Conservation (phyloP, 2,888 invertebrate species). For the Andrena bucephala region DNA sequence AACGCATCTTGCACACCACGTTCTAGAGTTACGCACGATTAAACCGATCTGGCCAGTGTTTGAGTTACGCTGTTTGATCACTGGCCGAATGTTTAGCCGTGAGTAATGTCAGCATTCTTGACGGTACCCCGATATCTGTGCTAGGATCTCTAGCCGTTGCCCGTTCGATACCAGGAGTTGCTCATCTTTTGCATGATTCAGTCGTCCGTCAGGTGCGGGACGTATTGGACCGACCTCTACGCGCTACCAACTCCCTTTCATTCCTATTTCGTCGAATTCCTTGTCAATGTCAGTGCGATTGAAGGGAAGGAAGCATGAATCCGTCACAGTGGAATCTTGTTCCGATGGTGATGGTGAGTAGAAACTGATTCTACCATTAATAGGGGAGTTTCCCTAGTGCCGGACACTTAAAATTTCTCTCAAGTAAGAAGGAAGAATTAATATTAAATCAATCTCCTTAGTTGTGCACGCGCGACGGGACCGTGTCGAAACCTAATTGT, state of each 20-base stretch:
- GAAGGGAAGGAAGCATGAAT: conserved; percentile 46
- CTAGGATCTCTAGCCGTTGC: conserved; percentile 51
- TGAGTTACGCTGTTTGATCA: conserved; percentile 68
- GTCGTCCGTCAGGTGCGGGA: conserved; percentile 67
- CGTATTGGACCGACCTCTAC: conserved; percentile 19
- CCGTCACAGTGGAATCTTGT: conserved; percentile 39
- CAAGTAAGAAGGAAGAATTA: background rate
- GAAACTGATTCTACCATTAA: background rate
- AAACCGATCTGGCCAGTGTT: conserved; percentile 59
- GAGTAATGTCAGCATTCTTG: conserved; percentile 77
- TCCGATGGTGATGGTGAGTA: conserved; percentile 56
- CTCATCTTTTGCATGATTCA: conserved; percentile 66
- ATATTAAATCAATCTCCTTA: too few relatives aligned
- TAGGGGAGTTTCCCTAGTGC: background rate
- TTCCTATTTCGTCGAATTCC: background rate
- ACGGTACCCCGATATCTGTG: conserved; percentile 56
- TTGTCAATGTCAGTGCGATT: conserved; percentile 21
- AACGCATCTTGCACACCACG: background rate
- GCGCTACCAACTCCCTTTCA: conserved; percentile 33
- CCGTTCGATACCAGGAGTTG: conserved; percentile 48
- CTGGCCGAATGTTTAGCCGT: conserved; percentile 69
- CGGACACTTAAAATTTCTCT: background rate
- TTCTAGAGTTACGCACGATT: conserved; percentile 63
- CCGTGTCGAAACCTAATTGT: too few relatives aligned
- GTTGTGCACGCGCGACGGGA: too few relatives aligned